A percentile compares a stretch with the other conserved stretches of the same genome.
phyloP scores from a whole-genome alignment of 1,140 invertebrate species.

The Thaumetopoea pityocampa region DNA sequence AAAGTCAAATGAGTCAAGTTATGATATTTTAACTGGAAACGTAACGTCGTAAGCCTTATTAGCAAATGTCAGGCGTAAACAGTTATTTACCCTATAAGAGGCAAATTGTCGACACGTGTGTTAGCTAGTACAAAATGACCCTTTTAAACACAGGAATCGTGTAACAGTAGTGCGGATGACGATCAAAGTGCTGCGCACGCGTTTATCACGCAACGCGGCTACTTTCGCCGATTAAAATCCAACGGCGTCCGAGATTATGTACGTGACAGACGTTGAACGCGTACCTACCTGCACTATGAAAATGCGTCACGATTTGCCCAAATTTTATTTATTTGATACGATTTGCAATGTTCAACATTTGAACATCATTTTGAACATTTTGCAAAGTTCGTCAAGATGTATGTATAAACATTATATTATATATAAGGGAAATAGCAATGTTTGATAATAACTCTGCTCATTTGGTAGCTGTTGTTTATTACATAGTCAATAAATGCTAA shows the following conservation, averaged over 20 bases:
- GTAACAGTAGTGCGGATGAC: slow-evolving; percentile 19
- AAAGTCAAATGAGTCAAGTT: too few relatives aligned
- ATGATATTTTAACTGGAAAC: too few relatives aligned
- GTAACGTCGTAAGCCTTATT: slow-evolving; percentile 1
- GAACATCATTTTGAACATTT: too few relatives aligned
- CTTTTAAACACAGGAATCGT: slow-evolving; percentile 18
- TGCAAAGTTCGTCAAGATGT: slow-evolving; percentile 4
- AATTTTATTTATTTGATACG: slow-evolving; percentile 12
- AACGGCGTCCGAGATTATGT: slow-evolving; percentile 31
- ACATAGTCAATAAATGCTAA: too few relatives aligned
- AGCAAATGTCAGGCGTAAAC: slow-evolving; percentile 5
- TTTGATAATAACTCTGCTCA: too few relatives aligned
- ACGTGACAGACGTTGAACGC: slow-evolving; percentile 35
- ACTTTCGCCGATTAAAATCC: slow-evolving; percentile 65
- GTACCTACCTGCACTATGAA: slow-evolving; percentile 27
- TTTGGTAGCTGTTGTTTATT: too few relatives aligned
- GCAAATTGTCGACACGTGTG: slow-evolving; percentile 22
- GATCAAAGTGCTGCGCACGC: slow-evolving; percentile 43
- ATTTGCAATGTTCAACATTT: too few relatives aligned
- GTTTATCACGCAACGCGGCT: slow-evolving; percentile 41
- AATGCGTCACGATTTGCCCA: slow-evolving; percentile 19
- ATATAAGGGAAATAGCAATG: too few relatives aligned
- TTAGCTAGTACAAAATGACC: slow-evolving; percentile 17
- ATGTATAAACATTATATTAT: too few relatives aligned
- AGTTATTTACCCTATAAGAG: slow-evolving; percentile 13